Percentiles rank a stretch among this genome's conserved stretches.
Conservation (phyloP, 2,797 vertebrate species). For the Miichthys miiuy region DNA sequence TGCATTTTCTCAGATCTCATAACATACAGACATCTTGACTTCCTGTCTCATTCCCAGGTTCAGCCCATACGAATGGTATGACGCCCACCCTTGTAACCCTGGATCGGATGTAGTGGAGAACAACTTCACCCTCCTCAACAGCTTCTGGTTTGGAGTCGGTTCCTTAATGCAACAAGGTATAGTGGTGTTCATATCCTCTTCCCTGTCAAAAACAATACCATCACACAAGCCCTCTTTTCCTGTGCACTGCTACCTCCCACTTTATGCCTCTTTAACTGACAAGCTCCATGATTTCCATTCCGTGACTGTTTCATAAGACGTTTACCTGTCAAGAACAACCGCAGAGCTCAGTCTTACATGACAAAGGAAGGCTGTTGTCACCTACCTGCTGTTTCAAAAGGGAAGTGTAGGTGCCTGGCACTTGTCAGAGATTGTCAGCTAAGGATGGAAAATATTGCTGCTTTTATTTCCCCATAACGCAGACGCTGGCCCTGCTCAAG, state of each 20-base stretch:
- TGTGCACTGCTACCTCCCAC: conserved; percentile 31
- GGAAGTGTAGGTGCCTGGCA: conserved; percentile 78
- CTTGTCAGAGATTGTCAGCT: conserved; percentile 84
- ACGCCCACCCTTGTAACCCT: conserved; percentile 97
- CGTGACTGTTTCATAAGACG: conserved; percentile 72
- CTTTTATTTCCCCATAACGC: conserved; percentile 79
- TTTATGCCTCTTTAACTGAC: conserved; percentile 73
- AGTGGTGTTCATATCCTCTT: background rate
- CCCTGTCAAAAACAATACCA: conserved; percentile 65
- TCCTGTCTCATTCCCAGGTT: conserved; percentile 85
- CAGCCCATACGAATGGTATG: conserved; percentile 99
- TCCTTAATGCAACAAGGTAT: conserved; percentile 95
- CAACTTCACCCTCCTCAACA: conserved; percentile 98
- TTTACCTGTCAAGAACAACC: conserved; percentile 83
- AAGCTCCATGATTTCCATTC: conserved; percentile 71
- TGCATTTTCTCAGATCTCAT: conserved; percentile 10
- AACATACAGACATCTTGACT: background rate
- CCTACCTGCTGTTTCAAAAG: conserved; percentile 77
- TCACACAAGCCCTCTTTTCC: conserved; percentile 21
- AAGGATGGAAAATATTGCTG: conserved; percentile 76
- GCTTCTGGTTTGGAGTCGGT: conserved; percentile 99
- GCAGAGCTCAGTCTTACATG: conserved; percentile 79
- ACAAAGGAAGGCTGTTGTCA: conserved; percentile 85
- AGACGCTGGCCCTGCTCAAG: conserved; percentile 68
- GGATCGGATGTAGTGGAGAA: conserved; percentile 98